A percentile compares a stretch with the other conserved stretches of the same genome.
These are phyloP conservation scores for Cheirogaleus medius DNA, from an alignment of 2,113 vertebrate species.

Conservation along the genomic window DNA sequence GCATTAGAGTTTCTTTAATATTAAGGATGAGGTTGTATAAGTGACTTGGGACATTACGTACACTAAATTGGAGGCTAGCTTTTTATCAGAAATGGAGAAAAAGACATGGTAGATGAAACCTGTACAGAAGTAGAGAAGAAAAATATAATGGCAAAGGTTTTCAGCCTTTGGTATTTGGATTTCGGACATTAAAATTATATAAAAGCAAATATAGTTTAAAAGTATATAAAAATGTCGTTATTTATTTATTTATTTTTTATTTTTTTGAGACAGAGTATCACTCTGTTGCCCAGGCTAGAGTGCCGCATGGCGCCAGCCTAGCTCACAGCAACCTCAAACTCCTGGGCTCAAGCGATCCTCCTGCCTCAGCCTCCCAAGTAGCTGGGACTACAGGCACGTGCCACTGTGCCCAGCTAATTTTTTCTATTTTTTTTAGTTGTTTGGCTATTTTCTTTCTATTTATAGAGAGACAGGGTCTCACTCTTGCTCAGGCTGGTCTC, in stretches of 20 bases:
- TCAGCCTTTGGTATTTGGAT: background rate
- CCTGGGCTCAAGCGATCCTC: no score
- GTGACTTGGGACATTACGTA: background rate
- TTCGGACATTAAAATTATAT: background rate
- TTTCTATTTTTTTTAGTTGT: no score
- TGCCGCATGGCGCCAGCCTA: no score
- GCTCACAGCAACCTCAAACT: no score
- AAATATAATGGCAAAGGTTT: background rate
- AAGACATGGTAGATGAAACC: background rate
- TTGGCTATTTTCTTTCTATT: no score
- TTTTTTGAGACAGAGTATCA: no score
- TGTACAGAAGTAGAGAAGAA: background rate
- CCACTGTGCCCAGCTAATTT: no score
- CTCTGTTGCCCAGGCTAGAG: no score
- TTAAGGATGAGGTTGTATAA: background rate
- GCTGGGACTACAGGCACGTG: no score
- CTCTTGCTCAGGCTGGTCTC: no score
- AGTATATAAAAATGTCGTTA: constrained; percentile 9
- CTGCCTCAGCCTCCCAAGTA: no score
- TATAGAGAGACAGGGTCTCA: no score
- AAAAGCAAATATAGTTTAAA: background rate
- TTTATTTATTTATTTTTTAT: background rate
- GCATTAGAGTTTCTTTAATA: background rate
- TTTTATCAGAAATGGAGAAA: background rate
- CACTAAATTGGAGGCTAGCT: background rate